Evolutionary conservation across 2,113 vertebrate species (phyloP).

Genomic region (Candoia aspera): DNA sequence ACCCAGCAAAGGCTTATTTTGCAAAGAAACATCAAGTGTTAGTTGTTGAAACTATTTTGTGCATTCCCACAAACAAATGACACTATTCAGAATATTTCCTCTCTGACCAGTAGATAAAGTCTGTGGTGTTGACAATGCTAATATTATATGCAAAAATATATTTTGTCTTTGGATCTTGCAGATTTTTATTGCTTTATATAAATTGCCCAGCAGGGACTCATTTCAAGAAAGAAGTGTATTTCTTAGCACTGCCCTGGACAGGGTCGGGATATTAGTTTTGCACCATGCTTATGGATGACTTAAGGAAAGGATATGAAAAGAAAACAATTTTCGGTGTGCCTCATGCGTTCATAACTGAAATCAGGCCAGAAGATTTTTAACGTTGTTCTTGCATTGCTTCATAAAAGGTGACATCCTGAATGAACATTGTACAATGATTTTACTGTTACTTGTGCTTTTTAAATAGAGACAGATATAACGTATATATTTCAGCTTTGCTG

Average conservation of each 20-base stretch:
- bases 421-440: conserved; percentile 9
- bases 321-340: conserved; percentile 21
- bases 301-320: neutral
- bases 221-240: conserved; percentile 53
- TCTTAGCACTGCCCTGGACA: conserved; percentile 48
- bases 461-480: neutral
- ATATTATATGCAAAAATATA: conserved; percentile 82
- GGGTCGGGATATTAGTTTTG: conserved; percentile 39
- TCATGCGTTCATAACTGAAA: fast-evolving
- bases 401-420: neutral
- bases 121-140: conserved; percentile 83
- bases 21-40: conserved; percentile 83
- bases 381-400: neutral
- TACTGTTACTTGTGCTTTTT: conserved; percentile 3
- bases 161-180: conserved; percentile 75
- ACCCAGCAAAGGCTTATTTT: conserved; percentile 76
- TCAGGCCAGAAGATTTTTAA: conserved; percentile 39
- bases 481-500: neutral
- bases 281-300: conserved; percentile 12
- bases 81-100: conserved; percentile 75
- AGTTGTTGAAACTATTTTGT: conserved; percentile 83
- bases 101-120: conserved; percentile 74
- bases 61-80: conserved; percentile 81
- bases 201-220: conserved; percentile 70
- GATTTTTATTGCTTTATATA: conserved; percentile 79